These are phyloP conservation scores for Pangasianodon hypophthalmus DNA, from an alignment of 2,113 vertebrate species.

Conservation along the genomic window DNA sequence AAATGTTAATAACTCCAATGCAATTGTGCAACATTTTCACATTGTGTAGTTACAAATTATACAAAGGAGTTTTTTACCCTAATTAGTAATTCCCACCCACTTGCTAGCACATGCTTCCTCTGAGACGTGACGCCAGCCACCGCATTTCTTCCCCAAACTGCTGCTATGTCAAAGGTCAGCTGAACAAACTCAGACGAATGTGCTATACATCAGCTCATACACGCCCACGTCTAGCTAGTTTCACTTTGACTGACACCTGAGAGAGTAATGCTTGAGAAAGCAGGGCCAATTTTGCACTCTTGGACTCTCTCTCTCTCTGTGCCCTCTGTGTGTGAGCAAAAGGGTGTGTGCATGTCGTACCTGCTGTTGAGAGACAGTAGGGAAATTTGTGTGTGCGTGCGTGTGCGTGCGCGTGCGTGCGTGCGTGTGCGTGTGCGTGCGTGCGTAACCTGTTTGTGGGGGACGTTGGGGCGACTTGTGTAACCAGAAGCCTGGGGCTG, in stretches of 20 bases:
- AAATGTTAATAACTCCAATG: not conserved
- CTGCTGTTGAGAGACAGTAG: no score
- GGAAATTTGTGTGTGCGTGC: not conserved
- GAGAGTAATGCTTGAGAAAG: not conserved
- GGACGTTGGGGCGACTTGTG: constrained; percentile 66
- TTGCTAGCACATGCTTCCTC: not conserved
- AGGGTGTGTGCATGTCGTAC: not conserved
- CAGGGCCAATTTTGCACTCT: not conserved
- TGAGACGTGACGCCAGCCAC: not conserved
- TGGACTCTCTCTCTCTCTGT: not conserved
- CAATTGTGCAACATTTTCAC: not conserved
- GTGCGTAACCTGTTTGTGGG: constrained; percentile 81
- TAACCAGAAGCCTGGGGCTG: constrained; percentile 64
- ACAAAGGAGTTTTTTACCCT: not conserved
- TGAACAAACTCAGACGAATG: not conserved
- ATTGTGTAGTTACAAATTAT: not conserved
- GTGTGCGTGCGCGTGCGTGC: accelerated
- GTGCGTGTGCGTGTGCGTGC: not conserved
- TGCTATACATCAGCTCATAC: not conserved
- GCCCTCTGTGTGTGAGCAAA: not conserved
- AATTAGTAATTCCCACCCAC: not conserved
- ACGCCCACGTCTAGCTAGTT: not conserved
- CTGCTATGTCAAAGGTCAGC: not conserved
- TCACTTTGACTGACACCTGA: not conserved
- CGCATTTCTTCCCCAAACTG: no score